Conservation (phyloP, 2,888 invertebrate species). For the Tipula lateralis region DNA sequence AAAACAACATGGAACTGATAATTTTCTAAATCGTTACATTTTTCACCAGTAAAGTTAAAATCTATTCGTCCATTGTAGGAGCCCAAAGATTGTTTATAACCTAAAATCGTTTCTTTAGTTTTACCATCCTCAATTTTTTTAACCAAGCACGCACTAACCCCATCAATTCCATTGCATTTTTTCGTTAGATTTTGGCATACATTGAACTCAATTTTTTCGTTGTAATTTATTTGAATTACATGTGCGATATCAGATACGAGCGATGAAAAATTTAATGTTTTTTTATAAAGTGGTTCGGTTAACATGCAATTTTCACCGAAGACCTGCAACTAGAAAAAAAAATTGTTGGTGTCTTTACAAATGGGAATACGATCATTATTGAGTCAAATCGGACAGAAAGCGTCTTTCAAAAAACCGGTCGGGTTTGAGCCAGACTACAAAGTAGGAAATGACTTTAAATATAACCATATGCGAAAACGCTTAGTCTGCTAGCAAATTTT, state of each 20-base stretch:
- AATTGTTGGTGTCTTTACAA: too few species aligned
- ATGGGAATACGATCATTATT: too few species aligned
- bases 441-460: too few species aligned
- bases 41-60: slow-evolving; percentile 43
- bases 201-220: slow-evolving; percentile 45
- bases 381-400: too few species aligned
- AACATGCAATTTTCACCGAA: slow-evolving; percentile 38
- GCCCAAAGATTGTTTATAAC: slow-evolving; percentile 42
- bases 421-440: too few species aligned
- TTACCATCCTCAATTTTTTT: slow-evolving; percentile 35
- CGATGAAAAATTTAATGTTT: slow-evolving; percentile 43
- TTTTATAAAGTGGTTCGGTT: slow-evolving; percentile 45
- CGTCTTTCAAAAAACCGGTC: too few species aligned
- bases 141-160: slow-evolving; percentile 45
- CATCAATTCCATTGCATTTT: slow-evolving; percentile 41
- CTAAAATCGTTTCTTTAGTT: slow-evolving; percentile 40
- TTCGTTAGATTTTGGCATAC: slow-evolving; percentile 43
- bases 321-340: not conserved
- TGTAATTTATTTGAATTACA: slow-evolving; percentile 37
- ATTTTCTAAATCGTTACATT: slow-evolving; percentile 41
- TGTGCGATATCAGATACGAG: slow-evolving; percentile 45
- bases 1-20: slow-evolving; percentile 42
- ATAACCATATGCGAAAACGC: too few species aligned
- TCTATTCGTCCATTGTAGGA: slow-evolving; percentile 45
- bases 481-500: too few species aligned